Evolutionary conservation across 1,140 invertebrate genomes (phyloP).

Genomic region (Hermatobates lingyangjiaoensis): DNA sequence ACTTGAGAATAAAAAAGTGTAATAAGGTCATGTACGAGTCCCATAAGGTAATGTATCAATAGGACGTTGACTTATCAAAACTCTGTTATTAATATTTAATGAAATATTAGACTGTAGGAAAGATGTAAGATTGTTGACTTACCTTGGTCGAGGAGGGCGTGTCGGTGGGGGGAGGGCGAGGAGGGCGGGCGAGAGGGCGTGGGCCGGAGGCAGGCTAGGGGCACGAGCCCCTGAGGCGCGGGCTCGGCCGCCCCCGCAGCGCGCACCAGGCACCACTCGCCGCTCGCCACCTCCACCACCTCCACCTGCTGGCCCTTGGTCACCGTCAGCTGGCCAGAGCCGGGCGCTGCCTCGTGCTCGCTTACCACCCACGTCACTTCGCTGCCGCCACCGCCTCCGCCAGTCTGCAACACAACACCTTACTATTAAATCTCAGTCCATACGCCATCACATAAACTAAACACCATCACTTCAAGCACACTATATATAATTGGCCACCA

Average conservation of each 20-base stretch:
- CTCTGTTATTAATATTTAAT: too few species aligned
- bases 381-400: slow-evolving; percentile 32
- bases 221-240: slow-evolving; percentile 58
- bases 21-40: too few species aligned
- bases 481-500: too few species aligned
- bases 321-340: slow-evolving; percentile 52
- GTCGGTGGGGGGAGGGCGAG: slow-evolving; percentile 23
- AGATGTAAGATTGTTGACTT: too few species aligned
- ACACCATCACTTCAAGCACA: too few species aligned
- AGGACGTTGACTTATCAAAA: too few species aligned
- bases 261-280: slow-evolving; percentile 42
- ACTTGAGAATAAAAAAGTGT: too few species aligned
- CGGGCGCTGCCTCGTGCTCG: slow-evolving; percentile 45
- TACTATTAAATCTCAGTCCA: too few species aligned
- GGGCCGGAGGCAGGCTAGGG: slow-evolving; percentile 61
- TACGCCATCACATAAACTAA: too few species aligned
- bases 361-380: slow-evolving; percentile 77
- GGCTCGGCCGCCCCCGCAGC: slow-evolving; percentile 33
- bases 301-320: slow-evolving; percentile 80
- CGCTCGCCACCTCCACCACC: slow-evolving; percentile 50
- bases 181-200: slow-evolving; percentile 30
- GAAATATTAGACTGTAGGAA: too few species aligned
- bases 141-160: background rate
- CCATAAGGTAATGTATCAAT: too few species aligned
- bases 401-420: slow-evolving; percentile 32